A percentile compares a stretch with the other conserved stretches of the same genome.
phyloP scores from a whole-genome alignment of 2,888 invertebrate genomes.

The Pollenia amentaria region DNA sequence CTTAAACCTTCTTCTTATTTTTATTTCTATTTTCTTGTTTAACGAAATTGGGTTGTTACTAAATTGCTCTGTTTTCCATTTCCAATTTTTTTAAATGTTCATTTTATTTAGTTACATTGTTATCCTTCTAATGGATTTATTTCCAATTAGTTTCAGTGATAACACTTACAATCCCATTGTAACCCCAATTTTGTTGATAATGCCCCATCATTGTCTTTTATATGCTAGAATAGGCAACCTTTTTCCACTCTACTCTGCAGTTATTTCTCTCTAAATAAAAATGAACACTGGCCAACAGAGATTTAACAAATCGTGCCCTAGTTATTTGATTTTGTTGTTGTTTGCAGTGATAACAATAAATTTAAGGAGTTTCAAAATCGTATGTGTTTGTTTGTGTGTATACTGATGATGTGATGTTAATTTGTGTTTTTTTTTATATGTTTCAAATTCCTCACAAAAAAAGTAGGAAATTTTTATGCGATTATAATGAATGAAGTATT shows the following conservation, averaged over 20 bases:
- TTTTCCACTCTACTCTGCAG: slow-evolving; percentile 9
- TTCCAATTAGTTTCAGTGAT: slow-evolving; percentile 70
- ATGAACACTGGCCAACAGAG: slow-evolving; percentile 29
- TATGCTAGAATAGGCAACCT: slow-evolving; percentile 24
- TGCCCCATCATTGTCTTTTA: slow-evolving; percentile 60
- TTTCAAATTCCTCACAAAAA: slow-evolving; percentile 20
- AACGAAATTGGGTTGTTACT: slow-evolving; percentile 12
- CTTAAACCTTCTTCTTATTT: background rate
- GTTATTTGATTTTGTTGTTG: slow-evolving; percentile 48
- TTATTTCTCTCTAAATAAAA: background rate
- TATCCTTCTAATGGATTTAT: slow-evolving; percentile 59
- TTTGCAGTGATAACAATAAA: slow-evolving; percentile 5
- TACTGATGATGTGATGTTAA: slow-evolving; percentile 62
- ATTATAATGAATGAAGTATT: slow-evolving; percentile 69
- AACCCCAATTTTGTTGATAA: slow-evolving; percentile 56
- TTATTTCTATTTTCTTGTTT: slow-evolving; percentile 5
- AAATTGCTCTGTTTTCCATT: slow-evolving; percentile 10
- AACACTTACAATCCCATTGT: slow-evolving; percentile 62
- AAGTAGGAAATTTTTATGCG: slow-evolving; percentile 57
- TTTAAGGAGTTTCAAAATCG: background rate
- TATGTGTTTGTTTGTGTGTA: background rate
- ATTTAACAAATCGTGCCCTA: slow-evolving; percentile 70
- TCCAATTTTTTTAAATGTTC: background rate
- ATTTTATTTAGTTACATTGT: slow-evolving; percentile 19
- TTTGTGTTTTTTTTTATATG: slow-evolving; percentile 49